Percentiles rank a stretch among this genome's conserved stretches.
Evolutionary conservation across 1,140 invertebrate genomes (phyloP).

Genomic region (Aphis gossypii): DNA sequence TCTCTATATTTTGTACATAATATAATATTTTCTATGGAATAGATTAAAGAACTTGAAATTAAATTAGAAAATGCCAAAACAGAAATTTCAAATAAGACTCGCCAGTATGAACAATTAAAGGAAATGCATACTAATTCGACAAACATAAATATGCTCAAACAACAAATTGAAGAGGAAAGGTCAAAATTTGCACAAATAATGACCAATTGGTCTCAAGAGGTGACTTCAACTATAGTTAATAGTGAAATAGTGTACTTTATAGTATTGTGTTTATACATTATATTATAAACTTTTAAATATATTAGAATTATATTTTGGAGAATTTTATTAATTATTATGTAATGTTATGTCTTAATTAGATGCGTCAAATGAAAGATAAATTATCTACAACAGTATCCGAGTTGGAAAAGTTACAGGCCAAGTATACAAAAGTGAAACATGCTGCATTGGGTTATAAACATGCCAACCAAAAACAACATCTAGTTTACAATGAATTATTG

Average conservation of each 20-base stretch:
- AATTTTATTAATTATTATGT: background rate
- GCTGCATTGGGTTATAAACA: conserved; percentile 43
- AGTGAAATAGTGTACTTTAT: background rate
- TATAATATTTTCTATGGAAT: background rate
- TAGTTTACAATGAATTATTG: conserved; percentile 38
- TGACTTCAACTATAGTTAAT: background rate
- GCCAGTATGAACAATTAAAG: background rate
- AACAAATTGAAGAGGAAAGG: conserved; percentile 52
- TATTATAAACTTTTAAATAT: background rate
- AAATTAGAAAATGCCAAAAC: conserved; percentile 37
- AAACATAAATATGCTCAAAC: background rate
- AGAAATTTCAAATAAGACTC: background rate
- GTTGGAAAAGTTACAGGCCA: background rate
- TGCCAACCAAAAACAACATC: conserved; percentile 40
- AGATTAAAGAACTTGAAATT: conserved; percentile 41
- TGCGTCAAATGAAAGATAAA: conserved; percentile 49
- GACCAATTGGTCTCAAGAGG: conserved; percentile 51
- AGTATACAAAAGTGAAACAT: conserved; percentile 46
- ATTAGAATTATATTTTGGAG: background rate
- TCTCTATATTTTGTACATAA: background rate
- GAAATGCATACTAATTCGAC: background rate
- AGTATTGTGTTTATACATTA: background rate
- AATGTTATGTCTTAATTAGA: conserved; percentile 28
- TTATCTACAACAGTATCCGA: conserved; percentile 10
- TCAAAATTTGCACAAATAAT: conserved; percentile 52